Evolutionary conservation across 2,888 invertebrate genomes (phyloP), one percentile per base, ranked within the genome.

Genomic region (Sclerodermus sp.): DNA sequence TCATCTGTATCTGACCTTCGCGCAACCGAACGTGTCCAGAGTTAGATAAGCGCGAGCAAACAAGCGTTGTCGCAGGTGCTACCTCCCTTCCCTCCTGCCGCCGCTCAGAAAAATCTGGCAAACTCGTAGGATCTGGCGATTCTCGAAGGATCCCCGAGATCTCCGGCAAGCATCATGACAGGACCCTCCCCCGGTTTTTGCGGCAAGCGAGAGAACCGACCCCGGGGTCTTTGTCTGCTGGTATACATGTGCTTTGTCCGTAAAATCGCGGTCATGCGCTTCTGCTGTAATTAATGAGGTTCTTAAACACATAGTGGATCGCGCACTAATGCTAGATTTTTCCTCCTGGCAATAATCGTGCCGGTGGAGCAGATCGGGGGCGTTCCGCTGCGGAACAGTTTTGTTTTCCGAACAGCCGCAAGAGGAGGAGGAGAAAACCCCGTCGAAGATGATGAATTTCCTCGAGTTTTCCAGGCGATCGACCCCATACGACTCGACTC

Each of bases 41-140:
- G 42, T 37, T 46, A 52, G 55, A 57, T 57, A 57, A 55, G 43
- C 32, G 23, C 31, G 31, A 45, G 56, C 48, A 51, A 55, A 55
- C 46, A 49, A 55, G 55, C 53, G 55, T 55, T 55, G 49, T 55
- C 55, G 47, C 54, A 53, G 53, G 50, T 54, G 54, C 48, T 34
- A n/a, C n/a, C n/a, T n/a, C n/a, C n/a, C n/a, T n/a, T n/a, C n/a
- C n/a, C n/a, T n/a, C n/a, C n/a, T 17, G 47, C 31, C 3, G 31
- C 8, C 9, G 32, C 38, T 50, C 41, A 49, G 30, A 49, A 53
- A 49, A 53, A 48, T 6, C 30, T 9, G 6, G 30, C 10, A 30
- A 30, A 30, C 10, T 10, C 30, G n/a, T n/a, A n/a, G n/a, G n/a
- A n/a, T n/a, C n/a, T n/a, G n/a, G n/a, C n/a, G n/a, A n/a, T n/a